A percentile compares a stretch with the other conserved stretches of the same genome.
Conservation (phyloP, 1,140 invertebrate genomes). For the Drosophila asahinai region DNA sequence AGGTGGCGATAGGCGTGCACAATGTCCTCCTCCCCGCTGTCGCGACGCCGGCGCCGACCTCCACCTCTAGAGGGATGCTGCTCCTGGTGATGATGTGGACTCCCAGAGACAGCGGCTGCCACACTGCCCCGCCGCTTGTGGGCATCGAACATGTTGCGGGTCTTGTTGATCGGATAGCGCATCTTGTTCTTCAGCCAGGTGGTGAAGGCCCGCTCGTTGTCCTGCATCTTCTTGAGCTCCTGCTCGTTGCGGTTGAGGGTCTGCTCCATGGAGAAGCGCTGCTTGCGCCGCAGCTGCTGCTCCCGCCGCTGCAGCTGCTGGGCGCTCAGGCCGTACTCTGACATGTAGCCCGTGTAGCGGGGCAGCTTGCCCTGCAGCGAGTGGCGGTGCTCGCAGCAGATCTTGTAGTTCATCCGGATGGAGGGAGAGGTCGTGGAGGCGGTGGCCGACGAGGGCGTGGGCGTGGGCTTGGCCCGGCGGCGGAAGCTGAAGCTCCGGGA, state of each 20-base stretch:
- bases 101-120: conserved; percentile 49
- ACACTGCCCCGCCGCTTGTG: conserved; percentile 59
- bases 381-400: conserved; percentile 81
- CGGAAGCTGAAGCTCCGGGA: conserved; percentile 74
- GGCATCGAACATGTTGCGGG: conserved; percentile 83
- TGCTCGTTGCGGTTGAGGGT: conserved; percentile 71
- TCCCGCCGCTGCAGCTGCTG: conserved; percentile 77
- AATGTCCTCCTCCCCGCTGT: conserved; percentile 54
- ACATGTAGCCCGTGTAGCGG: conserved; percentile 80
- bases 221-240: conserved; percentile 80
- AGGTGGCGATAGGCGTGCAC: conserved; percentile 64
- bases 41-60: conserved; percentile 20
- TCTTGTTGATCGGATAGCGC: conserved; percentile 83
- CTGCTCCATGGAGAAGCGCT: conserved; percentile 67
- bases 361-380: conserved; percentile 75
- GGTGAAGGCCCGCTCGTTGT: conserved; percentile 83
- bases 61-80: conserved; percentile 18
- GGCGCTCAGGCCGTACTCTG: conserved; percentile 79
- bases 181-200: conserved; percentile 84
- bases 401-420: conserved; percentile 76
- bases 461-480: conserved; percentile 43
- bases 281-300: conserved; percentile 57
- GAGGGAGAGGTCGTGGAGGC: conserved; percentile 40
- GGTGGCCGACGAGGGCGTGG: conserved; percentile 28
- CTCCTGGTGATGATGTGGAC: conserved; percentile 22